A percentile compares a stretch with the other conserved stretches of the same genome.
These are phyloP conservation scores for Trypoxylon attenuatum DNA, from an alignment of 2,888 invertebrate genomes.

Conservation along the genomic window DNA sequence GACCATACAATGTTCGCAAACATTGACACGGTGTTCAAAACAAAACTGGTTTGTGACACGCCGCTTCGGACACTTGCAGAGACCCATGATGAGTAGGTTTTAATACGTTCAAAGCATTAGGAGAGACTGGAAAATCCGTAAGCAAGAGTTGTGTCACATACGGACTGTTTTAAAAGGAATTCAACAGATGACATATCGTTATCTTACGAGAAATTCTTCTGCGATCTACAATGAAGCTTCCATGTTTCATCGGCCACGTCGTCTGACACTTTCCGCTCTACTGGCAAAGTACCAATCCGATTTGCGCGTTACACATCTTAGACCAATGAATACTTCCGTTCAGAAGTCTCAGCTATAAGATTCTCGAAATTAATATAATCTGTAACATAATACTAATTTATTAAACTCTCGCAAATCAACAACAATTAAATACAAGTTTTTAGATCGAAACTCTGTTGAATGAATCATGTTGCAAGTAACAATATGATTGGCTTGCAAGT, in stretches of 20 bases:
- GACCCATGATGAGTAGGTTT: slow-evolving; percentile 83
- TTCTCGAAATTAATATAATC: no score
- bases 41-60: slow-evolving; percentile 99
- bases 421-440: no score
- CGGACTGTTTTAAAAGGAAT: not conserved
- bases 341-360: no score
- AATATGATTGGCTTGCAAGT: no score
- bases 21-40: slow-evolving; percentile 99
- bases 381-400: no score
- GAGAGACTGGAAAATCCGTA: no score
- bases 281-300: slow-evolving; percentile 38
- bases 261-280: slow-evolving; percentile 53
- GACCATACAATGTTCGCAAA: slow-evolving; percentile 99
- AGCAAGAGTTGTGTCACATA: slow-evolving; percentile 3
- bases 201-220: slow-evolving; percentile 13
- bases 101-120: slow-evolving; percentile 8
- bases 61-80: slow-evolving; percentile 98
- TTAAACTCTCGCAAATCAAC: no score
- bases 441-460: no score
- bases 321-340: no score
- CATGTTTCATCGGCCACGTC: slow-evolving; percentile 57
- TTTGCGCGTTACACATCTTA: not conserved
- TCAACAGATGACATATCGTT: slow-evolving; percentile 20
- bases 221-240: slow-evolving; percentile 15
- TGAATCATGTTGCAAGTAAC: not conserved